These are phyloP conservation scores for Ametastegia equiseti DNA, from an alignment of 2,888 invertebrate species.

Conservation along the genomic window DNA sequence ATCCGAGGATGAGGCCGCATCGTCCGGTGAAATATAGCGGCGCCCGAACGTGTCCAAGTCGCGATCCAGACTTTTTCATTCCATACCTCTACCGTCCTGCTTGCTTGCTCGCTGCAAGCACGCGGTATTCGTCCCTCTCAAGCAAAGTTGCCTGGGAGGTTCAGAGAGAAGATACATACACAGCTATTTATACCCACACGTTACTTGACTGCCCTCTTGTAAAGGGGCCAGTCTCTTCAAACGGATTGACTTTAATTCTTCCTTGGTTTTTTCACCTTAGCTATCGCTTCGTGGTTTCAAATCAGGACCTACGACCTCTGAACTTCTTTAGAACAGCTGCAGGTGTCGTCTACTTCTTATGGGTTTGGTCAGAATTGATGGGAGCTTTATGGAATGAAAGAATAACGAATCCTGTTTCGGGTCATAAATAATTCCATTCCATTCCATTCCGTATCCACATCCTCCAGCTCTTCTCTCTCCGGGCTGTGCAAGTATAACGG, in stretches of 20 bases:
- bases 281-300: neutral
- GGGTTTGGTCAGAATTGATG: neutral
- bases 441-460: no score
- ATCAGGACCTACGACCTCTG: neutral
- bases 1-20: constrained; percentile 41
- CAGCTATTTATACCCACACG: neutral
- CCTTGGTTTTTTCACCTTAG: neutral
- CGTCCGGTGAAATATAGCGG: constrained; percentile 41
- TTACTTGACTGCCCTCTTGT: neutral
- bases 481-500: constrained; percentile 15
- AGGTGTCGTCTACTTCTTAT: constrained; percentile 10
- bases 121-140: constrained; percentile 9
- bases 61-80: constrained; percentile 35
- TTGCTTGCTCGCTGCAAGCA: neutral
- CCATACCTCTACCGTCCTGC: constrained; percentile 10
- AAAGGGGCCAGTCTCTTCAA: neutral
- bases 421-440: constrained; percentile 40
- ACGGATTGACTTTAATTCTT: neutral
- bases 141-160: neutral
- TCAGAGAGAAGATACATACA: neutral
- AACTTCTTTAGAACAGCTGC: neutral
- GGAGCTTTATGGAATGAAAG: constrained; percentile 16
- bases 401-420: constrained; percentile 31
- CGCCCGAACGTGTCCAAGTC: constrained; percentile 42
- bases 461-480: neutral